Evolutionary conservation across 2,888 invertebrate genomes (phyloP), one percentile per base, ranked within the genome.

Genomic region (Oscheius sp.): DNA sequence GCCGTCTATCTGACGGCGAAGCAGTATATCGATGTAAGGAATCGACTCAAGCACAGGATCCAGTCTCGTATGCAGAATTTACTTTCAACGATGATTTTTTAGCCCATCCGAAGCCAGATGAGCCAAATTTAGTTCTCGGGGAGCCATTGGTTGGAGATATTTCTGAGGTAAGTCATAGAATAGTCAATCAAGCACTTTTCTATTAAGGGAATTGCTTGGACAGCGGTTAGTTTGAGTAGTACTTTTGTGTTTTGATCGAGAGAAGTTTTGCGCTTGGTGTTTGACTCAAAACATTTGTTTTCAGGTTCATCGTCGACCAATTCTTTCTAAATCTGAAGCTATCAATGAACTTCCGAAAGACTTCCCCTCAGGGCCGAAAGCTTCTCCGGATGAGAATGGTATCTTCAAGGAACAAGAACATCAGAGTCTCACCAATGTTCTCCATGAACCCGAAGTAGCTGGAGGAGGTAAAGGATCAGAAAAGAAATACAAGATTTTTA

Each of bases 221-320:
- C n/a, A n/a, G n/a, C n/a, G n/a, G n/a, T n/a, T n/a, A n/a, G n/a
- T n/a, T n/a, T n/a, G n/a, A n/a, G n/a, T n/a, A n/a, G n/a, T n/a
- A n/a, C n/a, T n/a, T n/a, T n/a, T n/a, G n/a, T n/a, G n/a, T n/a
- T n/a, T n/a, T n/a, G n/a, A n/a, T n/a, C n/a, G n/a, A n/a, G n/a
- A n/a, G n/a, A n/a, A n/a, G n/a, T n/a, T n/a, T n/a, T n/a, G n/a
- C n/a, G n/a, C n/a, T n/a, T n/a, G n/a, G n/a, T n/a, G n/a, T n/a
- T n/a, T n/a, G n/a, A n/a, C n/a, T n/a, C n/a, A n/a, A n/a, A n/a
- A n/a, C n/a, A n/a, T n/a, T n/a, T n/a, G n/a, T 28, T 61, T 59
- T 20, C 54, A 76, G 59, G 68, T 77, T 12, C 77, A 77, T 20
- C 44, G 63, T 32, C 65, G 77, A 2, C 77, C 77, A 14, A 77